A percentile compares a stretch with the other conserved stretches of the same genome.
phyloP scores from a whole-genome alignment of 2,113 vertebrate species.

The Formicarius rufipectus region DNA sequence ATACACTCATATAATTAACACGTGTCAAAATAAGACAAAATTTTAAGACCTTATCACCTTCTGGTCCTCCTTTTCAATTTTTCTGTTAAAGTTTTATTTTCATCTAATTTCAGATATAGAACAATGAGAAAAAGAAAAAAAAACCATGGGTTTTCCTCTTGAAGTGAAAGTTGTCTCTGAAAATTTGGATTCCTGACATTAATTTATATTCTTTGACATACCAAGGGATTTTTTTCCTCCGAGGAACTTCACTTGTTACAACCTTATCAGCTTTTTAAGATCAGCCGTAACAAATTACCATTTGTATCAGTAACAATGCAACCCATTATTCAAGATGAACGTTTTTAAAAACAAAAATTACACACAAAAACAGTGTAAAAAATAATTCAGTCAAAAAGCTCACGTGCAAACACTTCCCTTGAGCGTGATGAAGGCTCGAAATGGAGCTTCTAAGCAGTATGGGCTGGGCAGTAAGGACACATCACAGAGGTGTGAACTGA shows the following conservation, averaged over 20 bases:
- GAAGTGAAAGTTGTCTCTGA: not conserved
- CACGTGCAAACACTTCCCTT: rapidly evolving
- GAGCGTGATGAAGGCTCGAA: not conserved
- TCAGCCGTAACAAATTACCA: not conserved
- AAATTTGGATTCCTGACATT: not conserved
- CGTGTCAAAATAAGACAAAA: not conserved
- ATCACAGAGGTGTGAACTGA: not conserved
- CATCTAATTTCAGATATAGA: not conserved
- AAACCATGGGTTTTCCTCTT: not conserved
- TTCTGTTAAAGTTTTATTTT: not conserved
- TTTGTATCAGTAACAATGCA: not conserved
- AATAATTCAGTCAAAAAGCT: not conserved
- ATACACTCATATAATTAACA: not conserved
- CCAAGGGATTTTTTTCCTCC: not conserved
- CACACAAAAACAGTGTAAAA: not conserved
- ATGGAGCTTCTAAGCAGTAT: not conserved
- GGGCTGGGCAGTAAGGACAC: rapidly evolving
- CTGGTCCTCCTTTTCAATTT: not conserved
- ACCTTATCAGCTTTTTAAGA: not conserved
- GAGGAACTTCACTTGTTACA: not conserved
- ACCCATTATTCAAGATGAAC: not conserved
- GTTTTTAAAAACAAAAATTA: not conserved
- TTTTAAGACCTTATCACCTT: not conserved
- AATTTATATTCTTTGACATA: not conserved
- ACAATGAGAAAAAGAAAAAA: not conserved